Conservation (phyloP, 92 coral and sea anemone genomes). For the Porites evermanni region DNA sequence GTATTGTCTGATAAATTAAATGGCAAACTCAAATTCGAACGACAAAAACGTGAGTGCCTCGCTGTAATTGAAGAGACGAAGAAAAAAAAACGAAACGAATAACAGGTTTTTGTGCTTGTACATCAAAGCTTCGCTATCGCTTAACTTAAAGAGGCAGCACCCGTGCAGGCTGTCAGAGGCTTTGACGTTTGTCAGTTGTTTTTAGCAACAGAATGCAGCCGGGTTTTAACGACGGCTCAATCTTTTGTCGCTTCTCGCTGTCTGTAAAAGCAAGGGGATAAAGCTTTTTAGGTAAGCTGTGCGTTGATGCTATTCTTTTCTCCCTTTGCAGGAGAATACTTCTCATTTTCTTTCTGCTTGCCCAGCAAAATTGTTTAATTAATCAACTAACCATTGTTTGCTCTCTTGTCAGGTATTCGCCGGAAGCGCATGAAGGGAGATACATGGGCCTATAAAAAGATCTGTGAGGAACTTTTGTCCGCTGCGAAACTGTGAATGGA, state of each 20-base stretch:
- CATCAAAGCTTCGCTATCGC: no score
- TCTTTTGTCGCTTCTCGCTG: neutral
- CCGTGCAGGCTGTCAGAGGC: neutral
- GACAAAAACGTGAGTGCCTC: neutral
- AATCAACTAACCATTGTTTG: neutral
- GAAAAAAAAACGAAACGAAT: neutral
- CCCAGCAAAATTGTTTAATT: neutral
- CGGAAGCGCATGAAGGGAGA: slow-evolving; percentile 99
- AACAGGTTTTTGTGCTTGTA: neutral
- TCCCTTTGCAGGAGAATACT: neutral
- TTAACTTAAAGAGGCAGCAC: no score
- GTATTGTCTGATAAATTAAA: no score
- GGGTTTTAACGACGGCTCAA: neutral
- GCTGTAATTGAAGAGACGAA: neutral
- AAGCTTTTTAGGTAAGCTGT: neutral
- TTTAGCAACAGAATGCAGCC: neutral
- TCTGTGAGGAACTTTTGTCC: slow-evolving; percentile 92
- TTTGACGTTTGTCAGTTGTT: neutral
- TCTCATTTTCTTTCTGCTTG: neutral
- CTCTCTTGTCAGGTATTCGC: slow-evolving; percentile 76
- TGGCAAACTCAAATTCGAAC: no score
- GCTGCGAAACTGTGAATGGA: slow-evolving; percentile 74
- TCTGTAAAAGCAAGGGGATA: neutral
- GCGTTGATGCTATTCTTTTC: neutral
- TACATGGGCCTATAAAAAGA: slow-evolving; percentile 98